Evolutionary conservation across 2,113 vertebrate species (phyloP).

Genomic region (Odobenus rosmarus): DNA sequence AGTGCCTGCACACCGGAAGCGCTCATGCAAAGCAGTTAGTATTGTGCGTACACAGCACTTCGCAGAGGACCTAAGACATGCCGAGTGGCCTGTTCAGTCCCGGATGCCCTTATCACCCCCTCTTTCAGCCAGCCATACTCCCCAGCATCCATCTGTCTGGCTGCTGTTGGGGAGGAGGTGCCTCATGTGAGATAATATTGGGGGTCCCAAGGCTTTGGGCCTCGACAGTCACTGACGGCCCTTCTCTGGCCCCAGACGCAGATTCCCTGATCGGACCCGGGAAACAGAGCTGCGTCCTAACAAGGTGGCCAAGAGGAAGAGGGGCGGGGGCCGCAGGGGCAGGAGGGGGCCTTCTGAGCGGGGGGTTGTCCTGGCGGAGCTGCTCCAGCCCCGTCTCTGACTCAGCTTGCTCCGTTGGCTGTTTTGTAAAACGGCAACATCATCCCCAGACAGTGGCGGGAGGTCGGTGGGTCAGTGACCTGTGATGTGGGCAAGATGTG

Average conservation of each 20-base stretch:
- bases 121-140: background rate
- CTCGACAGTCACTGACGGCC: accelerated
- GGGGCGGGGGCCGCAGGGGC: accelerated
- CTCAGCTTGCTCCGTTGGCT: background rate
- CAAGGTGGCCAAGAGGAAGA: too few species aligned
- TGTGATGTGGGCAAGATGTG: background rate
- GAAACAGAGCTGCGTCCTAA: accelerated
- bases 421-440: accelerated
- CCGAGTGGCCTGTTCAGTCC: accelerated
- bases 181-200: accelerated
- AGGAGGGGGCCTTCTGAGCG: accelerated
- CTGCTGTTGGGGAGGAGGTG: background rate
- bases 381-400: accelerated
- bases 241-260: background rate
- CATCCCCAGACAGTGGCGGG: background rate
- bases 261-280: accelerated
- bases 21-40: accelerated
- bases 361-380: accelerated
- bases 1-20: accelerated
- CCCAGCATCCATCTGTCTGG: accelerated
- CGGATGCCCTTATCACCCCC: accelerated
- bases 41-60: background rate
- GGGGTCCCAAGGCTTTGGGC: background rate
- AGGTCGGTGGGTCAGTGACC: background rate
- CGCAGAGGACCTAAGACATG: background rate